These are phyloP conservation scores for Cyprinodon brontotheroides DNA, from an alignment of 2,113 vertebrate species.

Conservation along the genomic window DNA sequence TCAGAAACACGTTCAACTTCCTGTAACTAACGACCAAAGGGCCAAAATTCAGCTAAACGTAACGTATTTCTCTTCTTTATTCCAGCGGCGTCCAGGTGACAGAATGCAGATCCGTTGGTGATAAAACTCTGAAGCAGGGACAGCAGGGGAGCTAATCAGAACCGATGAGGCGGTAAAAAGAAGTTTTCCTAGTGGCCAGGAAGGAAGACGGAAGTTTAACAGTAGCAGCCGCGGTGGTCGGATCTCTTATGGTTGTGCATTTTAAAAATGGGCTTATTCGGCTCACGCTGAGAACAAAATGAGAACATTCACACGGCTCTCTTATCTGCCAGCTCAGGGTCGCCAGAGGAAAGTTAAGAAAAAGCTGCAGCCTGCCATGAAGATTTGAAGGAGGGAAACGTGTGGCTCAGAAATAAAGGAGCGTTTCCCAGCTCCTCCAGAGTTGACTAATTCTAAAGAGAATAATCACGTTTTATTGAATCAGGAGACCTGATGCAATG, in stretches of 20 bases:
- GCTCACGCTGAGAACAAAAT: constrained; percentile 4
- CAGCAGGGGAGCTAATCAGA: not conserved
- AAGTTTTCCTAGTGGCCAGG: not conserved
- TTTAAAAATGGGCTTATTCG: constrained; percentile 3
- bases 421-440: not conserved
- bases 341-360: not conserved
- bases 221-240: not conserved
- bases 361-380: not conserved
- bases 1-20: not conserved
- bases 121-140: not conserved
- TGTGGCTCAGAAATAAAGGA: not conserved
- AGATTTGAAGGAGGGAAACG: not conserved
- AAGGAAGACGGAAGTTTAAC: not conserved
- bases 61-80: not conserved
- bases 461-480: not conserved
- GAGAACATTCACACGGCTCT: not conserved
- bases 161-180: not conserved
- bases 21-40: constrained; percentile 8
- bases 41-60: not conserved
- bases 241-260: not conserved
- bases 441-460: not conserved
- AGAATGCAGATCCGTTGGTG: not conserved
- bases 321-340: constrained; percentile 2
- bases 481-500: no score
- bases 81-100: not conserved